These are phyloP conservation scores for Crocuta crocuta DNA, from an alignment of 2,113 vertebrate genomes.

Conservation along the genomic window DNA sequence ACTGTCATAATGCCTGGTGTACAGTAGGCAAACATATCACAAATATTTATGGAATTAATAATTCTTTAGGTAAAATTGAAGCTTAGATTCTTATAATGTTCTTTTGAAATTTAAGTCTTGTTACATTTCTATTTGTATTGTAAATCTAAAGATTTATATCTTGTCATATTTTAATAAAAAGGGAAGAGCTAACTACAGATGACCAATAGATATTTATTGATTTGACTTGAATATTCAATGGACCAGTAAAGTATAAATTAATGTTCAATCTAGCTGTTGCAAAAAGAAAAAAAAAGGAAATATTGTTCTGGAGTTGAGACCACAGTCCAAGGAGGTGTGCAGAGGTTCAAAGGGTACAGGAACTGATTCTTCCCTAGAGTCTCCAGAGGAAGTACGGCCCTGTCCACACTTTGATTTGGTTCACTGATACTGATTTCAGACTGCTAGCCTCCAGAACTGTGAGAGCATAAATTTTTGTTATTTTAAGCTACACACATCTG, in stretches of 20 bases:
- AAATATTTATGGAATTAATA: neutral
- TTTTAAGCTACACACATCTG: neutral
- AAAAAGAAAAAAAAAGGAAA: neutral
- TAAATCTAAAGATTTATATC: neutral
- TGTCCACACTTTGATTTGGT: neutral
- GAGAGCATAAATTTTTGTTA: neutral
- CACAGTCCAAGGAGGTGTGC: neutral
- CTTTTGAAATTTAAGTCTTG: conserved; percentile 12
- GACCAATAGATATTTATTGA: neutral
- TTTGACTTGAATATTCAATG: neutral
- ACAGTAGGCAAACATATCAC: neutral
- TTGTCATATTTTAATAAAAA: neutral
- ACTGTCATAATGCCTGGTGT: neutral
- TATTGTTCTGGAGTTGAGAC: neutral
- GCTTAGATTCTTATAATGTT: neutral
- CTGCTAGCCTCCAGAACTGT: neutral
- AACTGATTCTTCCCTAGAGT: neutral
- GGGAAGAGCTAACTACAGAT: neutral
- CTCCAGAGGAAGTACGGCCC: neutral
- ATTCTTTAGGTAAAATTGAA: conserved; percentile 34
- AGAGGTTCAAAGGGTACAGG: neutral
- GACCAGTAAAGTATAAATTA: neutral
- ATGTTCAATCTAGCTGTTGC: neutral
- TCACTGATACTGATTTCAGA: neutral
- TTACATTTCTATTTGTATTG: neutral